Evolutionary conservation across 92 coral and sea anemone genomes (phyloP), one percentile per base, ranked within the genome.

Genomic region (Hydrozoanthus gracilis): DNA sequence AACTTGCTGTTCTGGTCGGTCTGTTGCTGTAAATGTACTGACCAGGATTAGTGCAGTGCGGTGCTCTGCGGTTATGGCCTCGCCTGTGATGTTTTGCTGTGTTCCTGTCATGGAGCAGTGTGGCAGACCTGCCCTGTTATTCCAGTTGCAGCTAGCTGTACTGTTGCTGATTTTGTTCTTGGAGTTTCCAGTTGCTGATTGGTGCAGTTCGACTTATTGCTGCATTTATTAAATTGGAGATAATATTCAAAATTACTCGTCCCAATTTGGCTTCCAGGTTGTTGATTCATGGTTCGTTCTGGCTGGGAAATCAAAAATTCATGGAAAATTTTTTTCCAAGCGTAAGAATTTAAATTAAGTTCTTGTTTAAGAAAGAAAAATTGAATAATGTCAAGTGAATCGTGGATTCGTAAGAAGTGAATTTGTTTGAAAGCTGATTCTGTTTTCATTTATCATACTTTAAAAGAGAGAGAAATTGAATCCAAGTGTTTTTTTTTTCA

Each of bases 1-100:
- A 74, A 64, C 85, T 80, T 47, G 85, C 85, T 80, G 85, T 80
- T 64, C 85, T 80, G 85, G 85, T 65, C 74, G 62, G 85, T 80
- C 73, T 73, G 56, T 80, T 76, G 60, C 85, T 80, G 85, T 80
- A 18, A 80, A 61, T 80, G 85, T 80, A 80, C 85, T 80, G 85
- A 48, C 85, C 85, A 80, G 85, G 61, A 49, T 18, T 73, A 80
- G 85, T 65, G 84, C 84, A 58, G 84, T 79, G 83, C 83, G 61
- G 83, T 78, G 83, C 85, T 15, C 14, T 80, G 85, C 85, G 66
- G 85, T 80, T 80, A 66, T 65, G 85, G 74, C 74, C 74, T 80
- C 14, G 62, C 85, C 85, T 80, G 85, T 46, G 13, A 73, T 80
- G 60, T 80, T 76, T 65, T 80, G 85, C 74, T 64, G 85, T 80